Conservation (phyloP, 1,140 invertebrate genomes). For the Cotesia typhae region DNA sequence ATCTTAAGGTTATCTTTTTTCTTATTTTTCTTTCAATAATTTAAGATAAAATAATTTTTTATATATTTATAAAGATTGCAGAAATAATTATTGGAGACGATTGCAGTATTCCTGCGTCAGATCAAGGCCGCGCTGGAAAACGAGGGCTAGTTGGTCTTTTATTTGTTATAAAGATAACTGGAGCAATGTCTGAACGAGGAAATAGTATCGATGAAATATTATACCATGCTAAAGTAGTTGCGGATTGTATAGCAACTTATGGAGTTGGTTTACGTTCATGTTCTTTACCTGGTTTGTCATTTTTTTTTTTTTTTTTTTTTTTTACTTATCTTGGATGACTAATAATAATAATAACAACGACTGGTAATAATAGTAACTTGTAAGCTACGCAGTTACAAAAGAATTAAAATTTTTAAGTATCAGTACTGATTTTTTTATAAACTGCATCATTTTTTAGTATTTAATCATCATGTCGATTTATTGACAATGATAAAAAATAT, state of each 20-base stretch:
- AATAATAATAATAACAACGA: conserved; percentile 22
- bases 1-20: conserved; percentile 67
- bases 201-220: conserved; percentile 67
- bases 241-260: conserved; percentile 74
- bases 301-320: background rate
- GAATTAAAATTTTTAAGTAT: too few species aligned
- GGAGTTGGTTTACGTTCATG: conserved; percentile 78
- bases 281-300: conserved; percentile 72
- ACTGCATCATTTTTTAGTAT: too few species aligned
- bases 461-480: too few species aligned
- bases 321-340: conserved; percentile 1
- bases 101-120: conserved; percentile 70
- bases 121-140: conserved; percentile 71
- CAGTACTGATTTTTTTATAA: too few species aligned
- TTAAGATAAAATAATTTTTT: conserved; percentile 25
- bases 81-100: conserved; percentile 79
- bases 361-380: background rate
- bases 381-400: too few species aligned
- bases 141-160: conserved; percentile 80
- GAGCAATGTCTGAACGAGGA: conserved; percentile 75
- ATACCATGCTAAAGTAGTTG: conserved; percentile 60
- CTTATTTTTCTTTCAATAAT: background rate
- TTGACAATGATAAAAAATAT: too few species aligned
- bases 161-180: conserved; percentile 80
- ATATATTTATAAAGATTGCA: conserved; percentile 64